A percentile compares a stretch with the other conserved stretches of the same genome.
These are phyloP conservation scores for Acrossocheilus wenchowensis DNA, from an alignment of 2,797 vertebrate genomes.

Conservation along the genomic window DNA sequence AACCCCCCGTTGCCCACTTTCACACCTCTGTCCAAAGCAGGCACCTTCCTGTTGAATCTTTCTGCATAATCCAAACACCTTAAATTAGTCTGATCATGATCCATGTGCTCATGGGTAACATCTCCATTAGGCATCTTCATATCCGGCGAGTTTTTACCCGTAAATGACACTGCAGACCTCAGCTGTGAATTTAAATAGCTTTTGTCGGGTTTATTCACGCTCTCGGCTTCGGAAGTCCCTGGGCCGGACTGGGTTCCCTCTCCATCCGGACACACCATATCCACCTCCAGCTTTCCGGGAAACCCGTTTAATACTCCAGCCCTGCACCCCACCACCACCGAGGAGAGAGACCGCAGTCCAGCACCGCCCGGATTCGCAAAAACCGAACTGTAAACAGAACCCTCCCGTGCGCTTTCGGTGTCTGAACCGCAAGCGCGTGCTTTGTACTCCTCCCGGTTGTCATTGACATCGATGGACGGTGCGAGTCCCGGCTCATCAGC, in stretches of 20 bases:
- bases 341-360: slow-evolving; percentile 30
- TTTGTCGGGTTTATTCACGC: slow-evolving; percentile 34
- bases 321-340: slow-evolving; percentile 58
- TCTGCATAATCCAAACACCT: not conserved
- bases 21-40: slow-evolving; percentile 48
- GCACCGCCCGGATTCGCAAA: slow-evolving; percentile 61
- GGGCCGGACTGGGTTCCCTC: slow-evolving; percentile 50
- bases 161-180: slow-evolving; percentile 42
- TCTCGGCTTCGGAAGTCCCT: slow-evolving; percentile 42
- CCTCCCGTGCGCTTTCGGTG: not conserved
- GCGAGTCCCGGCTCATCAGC: slow-evolving; percentile 59
- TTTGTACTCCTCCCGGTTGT: slow-evolving; percentile 66
- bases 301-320: slow-evolving; percentile 74
- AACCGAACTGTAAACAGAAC: slow-evolving; percentile 48
- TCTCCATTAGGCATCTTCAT: slow-evolving; percentile 68
- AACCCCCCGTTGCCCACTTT: slow-evolving; percentile 73
- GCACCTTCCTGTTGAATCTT: slow-evolving; percentile 5
- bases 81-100: not conserved
- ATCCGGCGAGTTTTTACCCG: slow-evolving; percentile 36
- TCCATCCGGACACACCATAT: slow-evolving; percentile 41
- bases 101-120: slow-evolving; percentile 11
- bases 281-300: slow-evolving; percentile 60
- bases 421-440: slow-evolving; percentile 2
- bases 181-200: slow-evolving; percentile 35
- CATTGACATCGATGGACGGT: slow-evolving; percentile 69